Conservation (phyloP, 2,113 vertebrate genomes). For the Atrichornis clamosus region DNA sequence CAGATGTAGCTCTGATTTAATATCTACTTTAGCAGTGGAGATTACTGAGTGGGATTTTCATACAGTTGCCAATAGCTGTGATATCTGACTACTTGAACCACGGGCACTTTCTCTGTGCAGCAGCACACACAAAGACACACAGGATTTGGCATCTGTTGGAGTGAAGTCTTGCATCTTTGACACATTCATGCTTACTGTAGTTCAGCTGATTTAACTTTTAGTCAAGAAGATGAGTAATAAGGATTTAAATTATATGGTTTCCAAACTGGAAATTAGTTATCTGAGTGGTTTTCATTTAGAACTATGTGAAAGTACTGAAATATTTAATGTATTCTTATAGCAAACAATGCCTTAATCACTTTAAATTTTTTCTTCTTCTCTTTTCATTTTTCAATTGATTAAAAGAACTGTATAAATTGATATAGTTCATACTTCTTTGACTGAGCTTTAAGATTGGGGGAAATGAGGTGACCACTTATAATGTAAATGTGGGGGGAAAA, state of each 20-base stretch:
- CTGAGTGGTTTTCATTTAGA: background rate
- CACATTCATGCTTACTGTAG: background rate
- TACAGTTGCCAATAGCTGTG: background rate
- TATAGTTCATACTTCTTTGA: background rate
- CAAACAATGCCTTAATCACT: background rate
- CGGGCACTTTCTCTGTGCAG: background rate
- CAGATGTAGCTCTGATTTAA: background rate
- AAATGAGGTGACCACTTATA: background rate
- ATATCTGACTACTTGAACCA: background rate
- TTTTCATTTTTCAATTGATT: background rate
- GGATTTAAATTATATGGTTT: background rate
- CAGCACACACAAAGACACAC: background rate
- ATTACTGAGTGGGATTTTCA: background rate
- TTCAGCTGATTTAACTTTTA: background rate
- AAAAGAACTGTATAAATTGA: background rate
- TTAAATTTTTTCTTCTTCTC: background rate
- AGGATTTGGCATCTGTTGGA: background rate
- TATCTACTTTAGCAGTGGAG: background rate
- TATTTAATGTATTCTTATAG: background rate
- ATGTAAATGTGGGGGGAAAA: rapidly evolving
- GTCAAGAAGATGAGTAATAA: background rate
- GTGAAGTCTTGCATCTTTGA: background rate
- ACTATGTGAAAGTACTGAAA: background rate
- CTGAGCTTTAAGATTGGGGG: background rate
- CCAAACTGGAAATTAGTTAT: background rate